Base-by-base conservation (phyloP, 1,140 invertebrate species). In the Polypedilum vanderplanki region DNA sequence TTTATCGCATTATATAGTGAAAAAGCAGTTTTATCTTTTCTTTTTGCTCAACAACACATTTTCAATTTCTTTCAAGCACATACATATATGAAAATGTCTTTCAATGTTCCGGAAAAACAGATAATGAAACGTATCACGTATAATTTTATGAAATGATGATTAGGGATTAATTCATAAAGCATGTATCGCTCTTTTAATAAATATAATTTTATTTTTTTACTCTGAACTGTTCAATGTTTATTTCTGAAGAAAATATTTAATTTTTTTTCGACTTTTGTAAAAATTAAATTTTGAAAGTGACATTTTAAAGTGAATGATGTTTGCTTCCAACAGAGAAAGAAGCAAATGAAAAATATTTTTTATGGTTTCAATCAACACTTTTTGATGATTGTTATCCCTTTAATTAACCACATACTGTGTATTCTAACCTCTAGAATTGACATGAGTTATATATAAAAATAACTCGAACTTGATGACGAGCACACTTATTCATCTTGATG, bases 31-130 rank as follows among this genome's bases (percentile, higher is more conserved):
- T 57, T n/a, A 57, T n/a, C 46, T 15, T 57, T n/a, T 57, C 46
- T 57, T 57, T n/a, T 57, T 57, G n/a, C 46, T n/a, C 46, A n/a
- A n/a, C n/a, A 57, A 57, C 46, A 57, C 46, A 57, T 57, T n/a
- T 57, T 57, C 46, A 57, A 15, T 1, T 57, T 12, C 12, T 57
- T 12, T 12, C 46, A 57, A n/a, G 46, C 46, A 57, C 12, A 57
- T 15, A 57, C 3, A 57, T n/a, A 57, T n/a, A 57, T 12, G 46
- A 15, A 15, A 57, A n/a, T 57, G 46, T 57, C 46, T 57, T 12
- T 3, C 12, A 57, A 57, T n/a, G 46, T 57, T 57, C 9, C 41
- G 41, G 15, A 15, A 15, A 46, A 46, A 46, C 9, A 46, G 41
- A 57, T 57, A n/a, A 12, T 57, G 12, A 57, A n/a, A 57, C n/a